Conservation (phyloP, 2,113 vertebrate species). For the Numida meleagris region DNA sequence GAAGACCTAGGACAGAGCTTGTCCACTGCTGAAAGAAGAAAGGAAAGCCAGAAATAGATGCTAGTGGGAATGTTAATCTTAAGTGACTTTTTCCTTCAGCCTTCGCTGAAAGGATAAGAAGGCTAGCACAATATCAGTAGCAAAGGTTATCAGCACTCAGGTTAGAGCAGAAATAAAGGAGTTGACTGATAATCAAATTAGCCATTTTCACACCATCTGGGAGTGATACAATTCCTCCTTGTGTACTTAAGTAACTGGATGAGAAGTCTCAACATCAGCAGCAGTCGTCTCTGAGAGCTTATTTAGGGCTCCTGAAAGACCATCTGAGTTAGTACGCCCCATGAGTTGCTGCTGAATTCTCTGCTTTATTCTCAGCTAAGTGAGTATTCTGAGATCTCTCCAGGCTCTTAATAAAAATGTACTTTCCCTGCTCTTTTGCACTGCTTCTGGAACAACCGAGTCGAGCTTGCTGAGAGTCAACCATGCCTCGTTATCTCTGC, state of each 20-base stretch:
- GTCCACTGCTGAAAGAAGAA: neutral
- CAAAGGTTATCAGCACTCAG: neutral
- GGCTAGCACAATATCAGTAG: neutral
- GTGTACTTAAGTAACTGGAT: fast-evolving
- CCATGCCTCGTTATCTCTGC: constrained; percentile 50
- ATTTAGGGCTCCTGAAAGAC: neutral
- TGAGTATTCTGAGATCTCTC: neutral
- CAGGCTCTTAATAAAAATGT: neutral
- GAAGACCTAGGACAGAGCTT: neutral
- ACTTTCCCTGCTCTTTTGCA: neutral
- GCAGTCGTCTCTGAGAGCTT: neutral
- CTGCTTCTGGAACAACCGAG: too few relatives aligned
- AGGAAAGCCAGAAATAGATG: neutral
- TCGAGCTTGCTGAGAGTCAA: constrained; percentile 32
- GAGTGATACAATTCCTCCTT: neutral
- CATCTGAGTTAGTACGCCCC: neutral
- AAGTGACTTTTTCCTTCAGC: neutral
- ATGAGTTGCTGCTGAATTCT: neutral
- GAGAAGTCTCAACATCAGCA: neutral
- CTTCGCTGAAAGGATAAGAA: neutral
- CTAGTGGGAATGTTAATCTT: neutral
- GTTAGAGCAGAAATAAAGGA: neutral
- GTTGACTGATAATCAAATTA: neutral
- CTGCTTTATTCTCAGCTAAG: neutral
- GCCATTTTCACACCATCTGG: neutral